Evolutionary conservation across 2,113 vertebrate genomes (phyloP).

Genomic region (Thamnaconus septentrionalis): DNA sequence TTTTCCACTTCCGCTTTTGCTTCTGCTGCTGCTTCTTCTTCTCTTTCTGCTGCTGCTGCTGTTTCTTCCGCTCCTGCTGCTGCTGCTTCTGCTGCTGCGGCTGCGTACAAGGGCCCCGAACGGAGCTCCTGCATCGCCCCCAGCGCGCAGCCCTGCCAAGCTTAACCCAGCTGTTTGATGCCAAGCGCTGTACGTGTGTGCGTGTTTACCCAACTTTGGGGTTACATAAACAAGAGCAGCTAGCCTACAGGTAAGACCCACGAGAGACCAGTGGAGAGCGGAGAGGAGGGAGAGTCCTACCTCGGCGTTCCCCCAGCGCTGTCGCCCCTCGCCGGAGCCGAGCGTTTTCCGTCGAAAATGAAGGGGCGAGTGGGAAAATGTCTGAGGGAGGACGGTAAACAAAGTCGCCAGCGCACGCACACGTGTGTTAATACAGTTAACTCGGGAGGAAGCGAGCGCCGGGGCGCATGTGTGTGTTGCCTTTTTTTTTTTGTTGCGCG

Average conservation of each 20-base stretch:
- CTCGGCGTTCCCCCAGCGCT: constrained; percentile 49
- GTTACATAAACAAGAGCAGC: constrained; percentile 70
- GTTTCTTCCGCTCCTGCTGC: constrained; percentile 49
- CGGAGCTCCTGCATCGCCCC: constrained; percentile 56
- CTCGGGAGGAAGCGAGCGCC: constrained; percentile 31
- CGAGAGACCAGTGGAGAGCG: constrained; percentile 57
- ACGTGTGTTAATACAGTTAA: constrained; percentile 39
- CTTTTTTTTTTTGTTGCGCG: constrained; percentile 2
- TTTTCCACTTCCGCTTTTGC: no score
- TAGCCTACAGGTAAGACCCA: constrained; percentile 71
- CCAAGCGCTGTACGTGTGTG: constrained; percentile 42
- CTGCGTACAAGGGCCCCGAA: constrained; percentile 55
- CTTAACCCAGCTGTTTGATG: constrained; percentile 69
- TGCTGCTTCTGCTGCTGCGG: constrained; percentile 28
- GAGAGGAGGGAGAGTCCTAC: constrained; percentile 42
- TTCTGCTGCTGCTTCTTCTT: no score
- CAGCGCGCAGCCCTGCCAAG: constrained; percentile 58
- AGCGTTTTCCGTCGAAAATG: constrained; percentile 56
- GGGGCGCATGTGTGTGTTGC: constrained; percentile 42
- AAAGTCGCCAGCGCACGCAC: constrained; percentile 35
- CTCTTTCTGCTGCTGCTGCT: constrained; percentile 15
- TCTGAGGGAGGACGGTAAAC: constrained; percentile 59
- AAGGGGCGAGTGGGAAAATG: constrained; percentile 52
- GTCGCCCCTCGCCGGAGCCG: constrained; percentile 53
- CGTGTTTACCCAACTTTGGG: constrained; percentile 59